Percentiles rank a stretch among this genome's conserved stretches.
Conservation (phyloP, 2,888 invertebrate genomes). For the Bursaphelenchus okinawaensis region DNA sequence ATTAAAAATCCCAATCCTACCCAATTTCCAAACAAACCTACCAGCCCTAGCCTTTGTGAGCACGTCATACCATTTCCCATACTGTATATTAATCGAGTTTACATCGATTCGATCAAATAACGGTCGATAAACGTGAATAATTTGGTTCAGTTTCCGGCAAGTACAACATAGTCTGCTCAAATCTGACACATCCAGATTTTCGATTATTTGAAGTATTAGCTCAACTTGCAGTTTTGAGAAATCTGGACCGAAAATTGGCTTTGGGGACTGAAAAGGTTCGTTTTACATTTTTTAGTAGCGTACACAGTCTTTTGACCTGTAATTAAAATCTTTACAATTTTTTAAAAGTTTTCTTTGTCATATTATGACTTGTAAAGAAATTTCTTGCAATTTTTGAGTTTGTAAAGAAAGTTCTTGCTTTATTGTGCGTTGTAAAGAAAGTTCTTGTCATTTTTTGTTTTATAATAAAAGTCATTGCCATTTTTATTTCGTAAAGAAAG, state of each 20-base stretch:
- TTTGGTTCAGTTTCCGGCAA: not conserved
- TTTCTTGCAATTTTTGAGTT: no score
- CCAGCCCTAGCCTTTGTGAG: not conserved
- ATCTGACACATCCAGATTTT: not conserved
- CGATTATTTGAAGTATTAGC: slow-evolving; percentile 5
- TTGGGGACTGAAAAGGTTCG: not conserved
- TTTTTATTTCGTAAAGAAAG: no score
- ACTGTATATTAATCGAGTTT: not conserved
- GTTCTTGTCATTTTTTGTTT: no score
- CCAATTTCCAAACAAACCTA: not conserved
- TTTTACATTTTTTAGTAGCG: no score
- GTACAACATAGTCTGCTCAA: not conserved
- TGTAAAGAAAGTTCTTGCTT: no score
- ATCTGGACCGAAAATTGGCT: not conserved
- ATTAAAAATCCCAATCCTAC: not conserved
- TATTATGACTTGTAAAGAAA: no score
- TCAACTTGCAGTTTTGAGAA: slow-evolving; percentile 1
- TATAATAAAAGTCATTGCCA: no score
- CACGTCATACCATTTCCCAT: slow-evolving; percentile 9
- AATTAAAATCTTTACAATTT: no score
- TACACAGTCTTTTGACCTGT: no score
- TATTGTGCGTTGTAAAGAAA: no score
- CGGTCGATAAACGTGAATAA: not conserved
- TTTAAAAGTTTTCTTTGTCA: no score
- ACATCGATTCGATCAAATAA: not conserved